Evolutionary conservation across 2,888 invertebrate species (phyloP), one percentile per base, ranked within the genome.

Genomic region (Andrena flavipes): DNA sequence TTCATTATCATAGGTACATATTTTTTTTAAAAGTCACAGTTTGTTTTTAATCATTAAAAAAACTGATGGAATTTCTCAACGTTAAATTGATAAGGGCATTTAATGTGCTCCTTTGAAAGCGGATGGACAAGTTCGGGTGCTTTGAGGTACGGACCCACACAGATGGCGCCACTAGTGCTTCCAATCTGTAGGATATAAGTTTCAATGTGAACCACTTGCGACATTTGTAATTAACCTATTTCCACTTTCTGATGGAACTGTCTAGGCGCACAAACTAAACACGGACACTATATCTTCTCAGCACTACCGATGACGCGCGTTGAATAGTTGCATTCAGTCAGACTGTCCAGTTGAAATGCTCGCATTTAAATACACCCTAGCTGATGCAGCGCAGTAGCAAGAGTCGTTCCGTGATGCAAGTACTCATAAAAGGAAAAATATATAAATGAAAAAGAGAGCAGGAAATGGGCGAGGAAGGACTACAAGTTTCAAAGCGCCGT

Each of bases 311-410:
- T 51, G 72, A 26, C 4, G 30, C 23, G 16, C 16, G 72, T 23
- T 73, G 65, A 74, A 74, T 65, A 56, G 56, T 23, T 42, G 56
- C 73, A 65, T 74, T 74, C 73, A 65, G 65, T 74, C 56, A n/a
- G 42, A 13, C 59, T n/a, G 10, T 16, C 42, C 16, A 29, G 69
- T 5, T 59, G 2, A 26, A 13, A 33, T 33, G 33, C 26, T 30
- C 20, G 13, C 64, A 35, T 54, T 73, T n/a, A 56, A 20, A 54
- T n/a, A 51, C 51, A 10, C n/a, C n/a, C 35, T 51, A 16, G 13
- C 33, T 16, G n/a, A 54, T 33, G 51, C 62, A 33, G 20, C 51
- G 42, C 60, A 30, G 30, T 30, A 30, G 30, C 20, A 33, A 16
- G 23, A 10, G 42, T 23, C 42, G 42, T 67, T 49, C 48, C 62